Conservation (phyloP, 1,140 invertebrate genomes). For the Rhopalosiphum maidis region DNA sequence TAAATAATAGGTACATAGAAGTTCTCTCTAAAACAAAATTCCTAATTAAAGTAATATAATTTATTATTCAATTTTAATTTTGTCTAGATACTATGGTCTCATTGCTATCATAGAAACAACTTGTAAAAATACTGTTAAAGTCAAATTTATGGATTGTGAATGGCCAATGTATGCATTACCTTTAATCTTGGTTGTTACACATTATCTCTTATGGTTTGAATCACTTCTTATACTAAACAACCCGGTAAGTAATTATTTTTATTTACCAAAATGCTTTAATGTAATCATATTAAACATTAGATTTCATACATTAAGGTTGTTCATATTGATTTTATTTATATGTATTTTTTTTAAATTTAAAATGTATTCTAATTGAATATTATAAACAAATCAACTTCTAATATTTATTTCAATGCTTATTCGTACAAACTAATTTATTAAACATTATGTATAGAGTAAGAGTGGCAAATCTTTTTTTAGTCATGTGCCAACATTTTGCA, state of each 20-base stretch:
- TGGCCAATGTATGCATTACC: constrained; percentile 80
- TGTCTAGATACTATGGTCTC: constrained; percentile 72
- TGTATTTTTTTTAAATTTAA: too few relatives aligned
- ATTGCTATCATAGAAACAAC: constrained; percentile 67
- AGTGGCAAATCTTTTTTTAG: too few relatives aligned
- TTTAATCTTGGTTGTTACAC: constrained; percentile 76
- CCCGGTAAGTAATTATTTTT: constrained; percentile 67
- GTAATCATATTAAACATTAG: background rate
- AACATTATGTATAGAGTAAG: too few relatives aligned
- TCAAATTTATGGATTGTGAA: constrained; percentile 67
- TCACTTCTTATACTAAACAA: constrained; percentile 73
- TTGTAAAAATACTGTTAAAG: constrained; percentile 64
- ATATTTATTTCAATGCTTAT: too few relatives aligned
- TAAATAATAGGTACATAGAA: background rate
- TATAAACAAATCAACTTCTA: too few relatives aligned
- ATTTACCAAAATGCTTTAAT: background rate
- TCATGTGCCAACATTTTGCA: too few relatives aligned
- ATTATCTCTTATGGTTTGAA: constrained; percentile 76
- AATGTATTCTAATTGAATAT: too few relatives aligned
- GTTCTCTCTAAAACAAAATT: too few relatives aligned
- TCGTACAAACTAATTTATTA: too few relatives aligned
- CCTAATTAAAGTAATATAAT: background rate
- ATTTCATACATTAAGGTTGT: background rate
- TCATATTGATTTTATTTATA: background rate
- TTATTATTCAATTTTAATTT: background rate